Conservation (phyloP, 1,140 invertebrate genomes). For the Drosophila serrata region DNA sequence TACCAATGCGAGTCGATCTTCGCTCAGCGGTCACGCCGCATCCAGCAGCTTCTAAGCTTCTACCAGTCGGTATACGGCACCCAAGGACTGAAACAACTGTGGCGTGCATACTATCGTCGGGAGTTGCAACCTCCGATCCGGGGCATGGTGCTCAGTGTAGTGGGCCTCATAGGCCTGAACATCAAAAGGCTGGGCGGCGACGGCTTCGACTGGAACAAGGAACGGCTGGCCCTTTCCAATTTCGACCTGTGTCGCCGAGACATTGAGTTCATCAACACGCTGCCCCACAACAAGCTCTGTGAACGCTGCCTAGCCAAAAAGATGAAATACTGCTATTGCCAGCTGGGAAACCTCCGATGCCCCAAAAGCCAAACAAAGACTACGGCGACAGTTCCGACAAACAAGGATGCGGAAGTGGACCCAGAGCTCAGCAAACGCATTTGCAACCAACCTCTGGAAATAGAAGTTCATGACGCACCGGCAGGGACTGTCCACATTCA, state of each 20-base stretch:
- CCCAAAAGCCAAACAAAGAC: slow-evolving; percentile 86
- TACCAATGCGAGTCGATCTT: slow-evolving; percentile 89
- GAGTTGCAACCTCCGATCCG: slow-evolving; percentile 69
- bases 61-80: slow-evolving; percentile 89
- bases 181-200: slow-evolving; percentile 50
- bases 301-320: slow-evolving; percentile 86
- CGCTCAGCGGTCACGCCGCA: slow-evolving; percentile 87
- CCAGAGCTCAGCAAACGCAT: slow-evolving; percentile 37
- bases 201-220: slow-evolving; percentile 75
- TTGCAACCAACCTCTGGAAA: slow-evolving; percentile 38
- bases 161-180: slow-evolving; percentile 72
- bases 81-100: slow-evolving; percentile 86
- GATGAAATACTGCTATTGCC: slow-evolving; percentile 87
- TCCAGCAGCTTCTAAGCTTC: slow-evolving; percentile 88
- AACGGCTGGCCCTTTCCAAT: slow-evolving; percentile 69
- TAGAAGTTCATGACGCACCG: slow-evolving; percentile 37
- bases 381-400: background rate
- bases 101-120: slow-evolving; percentile 86
- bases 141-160: slow-evolving; percentile 73
- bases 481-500: slow-evolving; percentile 81
- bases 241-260: slow-evolving; percentile 72
- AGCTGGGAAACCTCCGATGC: slow-evolving; percentile 87
- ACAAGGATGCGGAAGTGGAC: slow-evolving; percentile 57
- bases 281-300: slow-evolving; percentile 84
- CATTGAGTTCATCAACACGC: slow-evolving; percentile 72